Evolutionary conservation across 2,113 vertebrate genomes (phyloP).

Genomic region (Pristiophorus japonicus): DNA sequence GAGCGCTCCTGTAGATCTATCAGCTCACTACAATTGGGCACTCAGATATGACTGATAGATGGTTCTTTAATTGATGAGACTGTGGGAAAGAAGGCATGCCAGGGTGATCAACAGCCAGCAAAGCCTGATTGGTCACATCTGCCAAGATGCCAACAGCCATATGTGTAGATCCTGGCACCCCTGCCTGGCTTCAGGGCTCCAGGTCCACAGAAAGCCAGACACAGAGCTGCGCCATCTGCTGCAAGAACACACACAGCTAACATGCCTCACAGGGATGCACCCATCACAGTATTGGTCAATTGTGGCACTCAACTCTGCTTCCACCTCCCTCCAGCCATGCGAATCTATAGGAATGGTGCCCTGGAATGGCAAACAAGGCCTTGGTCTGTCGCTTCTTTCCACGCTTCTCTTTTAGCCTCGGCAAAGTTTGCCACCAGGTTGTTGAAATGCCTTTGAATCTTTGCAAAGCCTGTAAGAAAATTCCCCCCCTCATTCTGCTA

Average conservation of each 20-base stretch:
- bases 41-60: background rate
- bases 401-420: too few species aligned
- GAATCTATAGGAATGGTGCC: too few species aligned
- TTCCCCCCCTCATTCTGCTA: too few species aligned
- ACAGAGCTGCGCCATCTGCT: background rate
- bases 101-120: background rate
- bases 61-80: background rate
- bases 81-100: background rate
- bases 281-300: background rate
- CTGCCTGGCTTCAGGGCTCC: background rate
- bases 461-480: too few species aligned
- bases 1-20: background rate
- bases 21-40: too few species aligned
- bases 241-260: background rate
- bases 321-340: background rate
- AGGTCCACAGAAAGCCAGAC: background rate
- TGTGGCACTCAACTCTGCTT: background rate
- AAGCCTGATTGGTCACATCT: background rate
- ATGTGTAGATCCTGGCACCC: slow-evolving; percentile 4
- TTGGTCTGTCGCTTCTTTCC: too few species aligned
- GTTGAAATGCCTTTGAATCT: too few species aligned
- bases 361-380: background rate
- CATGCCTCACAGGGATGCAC: background rate
- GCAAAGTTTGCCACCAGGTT: too few species aligned
- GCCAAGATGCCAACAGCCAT: background rate